These are phyloP conservation scores for Mastomys natalensis DNA, from an alignment of 2,113 vertebrate genomes.

Conservation along the genomic window DNA sequence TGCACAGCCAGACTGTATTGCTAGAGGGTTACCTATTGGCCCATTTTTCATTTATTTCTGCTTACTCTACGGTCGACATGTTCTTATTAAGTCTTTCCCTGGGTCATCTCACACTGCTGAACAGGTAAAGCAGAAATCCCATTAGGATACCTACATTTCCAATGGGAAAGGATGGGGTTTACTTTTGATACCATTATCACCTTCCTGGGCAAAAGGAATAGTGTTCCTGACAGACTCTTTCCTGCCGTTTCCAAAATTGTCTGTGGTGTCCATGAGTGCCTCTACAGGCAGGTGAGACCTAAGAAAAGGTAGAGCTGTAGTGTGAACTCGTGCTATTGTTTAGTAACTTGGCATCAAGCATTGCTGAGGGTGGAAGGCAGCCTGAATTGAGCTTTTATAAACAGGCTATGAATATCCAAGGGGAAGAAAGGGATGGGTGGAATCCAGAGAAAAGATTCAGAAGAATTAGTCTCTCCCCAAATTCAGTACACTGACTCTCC, in stretches of 20 bases:
- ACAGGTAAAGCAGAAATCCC: conserved; percentile 62
- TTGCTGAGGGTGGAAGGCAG: neutral
- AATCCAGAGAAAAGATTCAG: neutral
- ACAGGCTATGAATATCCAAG: neutral
- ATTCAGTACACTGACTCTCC: neutral
- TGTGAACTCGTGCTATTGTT: neutral
- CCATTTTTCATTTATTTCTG: conserved; percentile 62
- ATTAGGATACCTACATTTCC: conserved; percentile 27
- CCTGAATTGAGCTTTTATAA: neutral
- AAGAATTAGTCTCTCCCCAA: neutral
- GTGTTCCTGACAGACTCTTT: neutral
- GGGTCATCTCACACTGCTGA: conserved; percentile 76
- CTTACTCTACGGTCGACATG: conserved; percentile 50
- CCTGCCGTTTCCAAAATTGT: conserved; percentile 2
- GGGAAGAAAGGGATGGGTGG: neutral
- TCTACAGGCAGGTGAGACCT: neutral
- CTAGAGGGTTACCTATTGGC: neutral
- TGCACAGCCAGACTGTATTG: neutral
- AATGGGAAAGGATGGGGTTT: neutral
- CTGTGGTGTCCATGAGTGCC: neutral
- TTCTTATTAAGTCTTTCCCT: conserved; percentile 75
- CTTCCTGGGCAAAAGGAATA: conserved; percentile 39
- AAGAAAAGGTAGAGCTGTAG: neutral
- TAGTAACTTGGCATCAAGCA: neutral
- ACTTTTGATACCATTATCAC: neutral